Base-by-base conservation (phyloP, 2,888 invertebrate species). In the Ganaspis brasiliensis region DNA sequence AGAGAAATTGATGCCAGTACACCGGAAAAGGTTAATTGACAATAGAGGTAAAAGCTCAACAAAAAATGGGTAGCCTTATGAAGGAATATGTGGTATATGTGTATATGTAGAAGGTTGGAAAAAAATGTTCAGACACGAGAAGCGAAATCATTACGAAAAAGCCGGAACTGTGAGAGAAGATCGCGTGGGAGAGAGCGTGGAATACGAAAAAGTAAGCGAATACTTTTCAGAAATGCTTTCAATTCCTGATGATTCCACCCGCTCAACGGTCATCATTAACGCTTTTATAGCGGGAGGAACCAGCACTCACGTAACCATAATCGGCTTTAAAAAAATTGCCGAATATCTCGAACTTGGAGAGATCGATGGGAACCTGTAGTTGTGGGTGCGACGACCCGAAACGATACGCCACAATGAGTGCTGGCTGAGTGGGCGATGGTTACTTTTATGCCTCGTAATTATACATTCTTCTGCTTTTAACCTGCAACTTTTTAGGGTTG, bases 391-490 rank as follows among this genome's bases (percentile, higher is more conserved):
- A 87, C 85, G 88, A 88, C 87, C 88, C 83, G 84, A 84, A 84
- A 86, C 77, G 80, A 49, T 74, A 73, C 72, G 74, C 72, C 75
- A 71, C 76, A 74, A 75, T 63, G 74, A 82, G 76, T 79, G 83
- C 79, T 78, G 81, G 81, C 67, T 80, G 87, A 87, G 88, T 87
- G 87, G 89, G 86, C 85, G 90, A 89, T 89, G 87, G 87, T 91
- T 91, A 90, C 86, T 91, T 91, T 91, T 91, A 91, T 91, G 90
- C 88, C 85, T 88, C 90, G 89, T 91, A 91, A 91, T 91, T 91
- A 91, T 89, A 91, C 90, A 91, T 91, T 91, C 88, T 83, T 81
- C 83, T 86, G 56, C 81, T 82, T 79, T 82, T 81, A 82, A 81
- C 83, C 83, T 78, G 74, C 76, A 81, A 83, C 83, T 83, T 87